Conservation (phyloP, 2,113 vertebrate species). For the Caretta caretta region DNA sequence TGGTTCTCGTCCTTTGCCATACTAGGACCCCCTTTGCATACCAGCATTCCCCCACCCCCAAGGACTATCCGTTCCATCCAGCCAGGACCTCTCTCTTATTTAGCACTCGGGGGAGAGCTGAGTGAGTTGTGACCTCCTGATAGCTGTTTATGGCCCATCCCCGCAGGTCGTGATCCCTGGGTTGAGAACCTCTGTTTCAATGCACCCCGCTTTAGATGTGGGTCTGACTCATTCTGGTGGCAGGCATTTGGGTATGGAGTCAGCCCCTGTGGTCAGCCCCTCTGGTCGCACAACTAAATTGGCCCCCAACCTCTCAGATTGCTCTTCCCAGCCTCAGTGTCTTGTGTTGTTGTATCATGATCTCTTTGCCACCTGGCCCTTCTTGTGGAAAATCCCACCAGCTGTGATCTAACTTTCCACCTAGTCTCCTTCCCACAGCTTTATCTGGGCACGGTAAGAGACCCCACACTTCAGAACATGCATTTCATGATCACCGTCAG, state of each 20-base stretch:
- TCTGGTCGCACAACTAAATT: neutral
- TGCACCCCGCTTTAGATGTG: no score
- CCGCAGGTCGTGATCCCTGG: neutral
- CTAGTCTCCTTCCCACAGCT: neutral
- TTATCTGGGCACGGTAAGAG: neutral
- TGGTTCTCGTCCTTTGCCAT: neutral
- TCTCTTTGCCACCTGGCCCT: neutral
- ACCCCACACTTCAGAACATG: neutral
- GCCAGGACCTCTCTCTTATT: neutral
- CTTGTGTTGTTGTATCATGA: neutral
- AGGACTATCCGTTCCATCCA: neutral
- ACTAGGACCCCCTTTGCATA: neutral
- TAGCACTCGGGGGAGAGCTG: neutral
- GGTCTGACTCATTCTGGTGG: no score
- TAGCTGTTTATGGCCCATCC: neutral
- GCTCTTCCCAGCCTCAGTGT: neutral
- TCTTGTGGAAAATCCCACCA: neutral
- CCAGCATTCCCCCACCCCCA: neutral
- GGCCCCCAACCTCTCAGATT: neutral
- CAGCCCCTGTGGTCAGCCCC: neutral
- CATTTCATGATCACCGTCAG: no score
- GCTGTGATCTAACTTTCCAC: neutral
- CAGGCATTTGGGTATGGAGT: neutral
- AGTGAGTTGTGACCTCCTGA: neutral
- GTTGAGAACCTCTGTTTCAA: neutral